A percentile compares a stretch with the other conserved stretches of the same genome.
Evolutionary conservation across 2,113 vertebrate genomes (phyloP).

Genomic region (Cricetomys ansorgei): DNA sequence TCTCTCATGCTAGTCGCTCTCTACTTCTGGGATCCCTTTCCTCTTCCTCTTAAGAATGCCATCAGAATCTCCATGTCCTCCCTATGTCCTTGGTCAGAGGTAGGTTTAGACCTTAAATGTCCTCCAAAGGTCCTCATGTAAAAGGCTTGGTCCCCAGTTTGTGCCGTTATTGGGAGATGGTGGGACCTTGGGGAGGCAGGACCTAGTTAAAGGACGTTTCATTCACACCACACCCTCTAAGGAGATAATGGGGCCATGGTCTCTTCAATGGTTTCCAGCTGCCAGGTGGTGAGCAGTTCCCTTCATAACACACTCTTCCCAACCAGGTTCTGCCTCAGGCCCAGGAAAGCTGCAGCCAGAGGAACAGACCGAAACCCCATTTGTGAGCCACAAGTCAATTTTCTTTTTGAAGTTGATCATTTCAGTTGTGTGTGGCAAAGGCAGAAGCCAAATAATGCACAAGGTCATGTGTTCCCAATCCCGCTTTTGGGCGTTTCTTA

Average conservation of each 20-base stretch:
- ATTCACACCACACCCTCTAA: neutral
- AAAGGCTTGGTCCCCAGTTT: neutral
- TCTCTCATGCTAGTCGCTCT: neutral
- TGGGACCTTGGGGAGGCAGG: neutral
- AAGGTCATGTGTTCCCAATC: fast-evolving
- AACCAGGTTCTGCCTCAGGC: neutral
- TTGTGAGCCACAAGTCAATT: neutral
- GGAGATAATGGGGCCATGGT: neutral
- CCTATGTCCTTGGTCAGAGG: neutral
- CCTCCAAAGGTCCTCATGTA: neutral
- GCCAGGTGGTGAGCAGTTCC: neutral
- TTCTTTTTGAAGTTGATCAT: neutral
- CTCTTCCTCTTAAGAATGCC: neutral
- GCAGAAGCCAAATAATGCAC: neutral
- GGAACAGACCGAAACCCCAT: neutral
- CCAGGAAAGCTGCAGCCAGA: neutral
- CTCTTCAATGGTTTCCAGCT: neutral
- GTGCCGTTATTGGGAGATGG: too few species aligned
- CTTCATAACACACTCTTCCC: fast-evolving
- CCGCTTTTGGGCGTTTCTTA: neutral
- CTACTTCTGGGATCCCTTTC: neutral
- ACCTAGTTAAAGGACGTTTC: neutral
- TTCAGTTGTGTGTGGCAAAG: neutral
- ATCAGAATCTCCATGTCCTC: neutral
- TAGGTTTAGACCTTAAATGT: neutral